Evolutionary conservation across 2,888 invertebrate genomes (phyloP), one percentile per base, ranked within the genome.

Genomic region (Drosophila falleni): DNA sequence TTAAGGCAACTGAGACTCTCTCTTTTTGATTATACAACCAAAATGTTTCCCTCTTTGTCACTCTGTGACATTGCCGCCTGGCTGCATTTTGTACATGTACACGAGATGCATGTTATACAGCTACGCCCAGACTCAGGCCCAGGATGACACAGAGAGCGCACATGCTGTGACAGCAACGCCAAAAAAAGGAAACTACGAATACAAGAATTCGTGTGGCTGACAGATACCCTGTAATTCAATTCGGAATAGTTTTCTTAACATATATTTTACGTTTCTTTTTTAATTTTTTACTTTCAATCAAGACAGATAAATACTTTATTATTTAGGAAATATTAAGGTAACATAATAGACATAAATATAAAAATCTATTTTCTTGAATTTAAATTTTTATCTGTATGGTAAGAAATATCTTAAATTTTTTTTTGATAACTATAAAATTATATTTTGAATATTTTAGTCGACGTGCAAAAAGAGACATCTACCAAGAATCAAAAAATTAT

Each of bases 11-110:
- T n/a, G 19, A 13, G 44, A 46, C 47, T 49, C 23, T 35, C 19
- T 29, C 60, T 50, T 74, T 70, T 47, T 62, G 80, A 76, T 80
- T 68, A 78, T 76, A 71, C 76, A 80, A 80, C 66, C 63, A 49
- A 70, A 74, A 66, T 59, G 47, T 51, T n/a, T 4, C n/a, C 15
- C 16, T 16, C 41, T 3, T 39, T 35, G 16, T 39, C 42, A 9
- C 50, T 31, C 23, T 80, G 89, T 80, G 64, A 71, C 73, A 71
- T 84, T 89, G 88, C 89, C 88, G 88, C 84, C 78, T 89, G 88
- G 71, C 73, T 84, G 84, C 84, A 89, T 76, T 89, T 71, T 74
- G 63, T 68, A 80, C 83, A 79, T 79, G 79, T 65, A 65, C 65
- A 74, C 65, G 68, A 77, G 68, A 69, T 83, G 89, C 82, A 83